These are phyloP conservation scores for Sinelater perroti DNA, from an alignment of 2,888 invertebrate species.

Conservation along the genomic window DNA sequence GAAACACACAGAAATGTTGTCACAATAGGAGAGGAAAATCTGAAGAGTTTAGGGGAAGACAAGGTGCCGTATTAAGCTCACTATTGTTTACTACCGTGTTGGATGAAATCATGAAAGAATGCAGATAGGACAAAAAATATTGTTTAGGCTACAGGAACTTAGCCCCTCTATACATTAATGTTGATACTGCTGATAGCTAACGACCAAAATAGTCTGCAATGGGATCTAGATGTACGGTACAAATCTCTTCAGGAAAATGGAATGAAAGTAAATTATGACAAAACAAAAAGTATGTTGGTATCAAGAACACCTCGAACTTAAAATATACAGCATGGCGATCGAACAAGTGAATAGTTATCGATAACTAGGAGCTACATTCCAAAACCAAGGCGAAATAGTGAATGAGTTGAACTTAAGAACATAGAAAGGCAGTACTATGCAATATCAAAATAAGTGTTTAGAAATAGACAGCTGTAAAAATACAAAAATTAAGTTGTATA, in stretches of 20 bases:
- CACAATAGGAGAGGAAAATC: background rate
- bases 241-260: background rate
- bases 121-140: too few relatives aligned
- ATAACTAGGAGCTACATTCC: background rate
- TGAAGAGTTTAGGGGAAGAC: conserved; percentile 2
- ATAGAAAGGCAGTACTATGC: background rate
- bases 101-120: background rate
- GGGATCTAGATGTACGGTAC: background rate
- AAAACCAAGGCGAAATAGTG: background rate
- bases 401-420: background rate
- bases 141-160: background rate
- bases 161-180: background rate
- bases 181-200: background rate
- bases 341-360: background rate
- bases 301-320: background rate
- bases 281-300: background rate
- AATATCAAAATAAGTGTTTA: background rate
- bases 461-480: background rate
- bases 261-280: conserved; percentile 1
- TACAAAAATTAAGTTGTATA: conserved; percentile 1
- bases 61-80: background rate
- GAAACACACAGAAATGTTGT: too few relatives aligned
- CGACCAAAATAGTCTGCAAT: background rate
- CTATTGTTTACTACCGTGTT: background rate
- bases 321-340: background rate